Percentiles rank a stretch among this genome's conserved stretches.
phyloP scores from a whole-genome alignment of 2,888 invertebrate genomes.

The Drosophila suboccidentalis region DNA sequence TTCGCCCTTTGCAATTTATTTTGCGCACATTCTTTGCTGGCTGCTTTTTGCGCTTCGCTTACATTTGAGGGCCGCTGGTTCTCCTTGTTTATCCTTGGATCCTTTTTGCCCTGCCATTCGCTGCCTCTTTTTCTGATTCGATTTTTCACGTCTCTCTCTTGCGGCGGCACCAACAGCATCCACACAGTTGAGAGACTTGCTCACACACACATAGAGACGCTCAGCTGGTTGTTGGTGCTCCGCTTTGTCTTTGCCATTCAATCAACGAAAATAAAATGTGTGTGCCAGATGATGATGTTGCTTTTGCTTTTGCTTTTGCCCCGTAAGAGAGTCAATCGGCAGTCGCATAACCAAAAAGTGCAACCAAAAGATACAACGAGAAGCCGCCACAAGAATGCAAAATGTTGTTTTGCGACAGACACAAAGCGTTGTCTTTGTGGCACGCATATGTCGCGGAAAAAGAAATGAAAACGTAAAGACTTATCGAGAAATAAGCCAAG shows the following conservation, averaged over 20 bases:
- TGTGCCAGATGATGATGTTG: conserved; percentile 48
- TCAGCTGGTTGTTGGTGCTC: conserved; percentile 66
- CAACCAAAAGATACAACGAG: conserved; percentile 30
- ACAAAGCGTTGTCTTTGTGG: conserved; percentile 55
- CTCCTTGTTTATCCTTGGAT: conserved; percentile 73
- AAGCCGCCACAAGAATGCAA: conserved; percentile 35
- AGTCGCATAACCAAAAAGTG: conserved; percentile 49
- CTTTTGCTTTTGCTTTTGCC: neutral
- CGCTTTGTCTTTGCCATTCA: conserved; percentile 54
- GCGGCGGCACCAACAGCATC: conserved; percentile 52
- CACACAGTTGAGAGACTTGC: conserved; percentile 21
- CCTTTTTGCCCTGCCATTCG: conserved; percentile 64
- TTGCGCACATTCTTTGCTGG: conserved; percentile 65
- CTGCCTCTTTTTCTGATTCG: conserved; percentile 73
- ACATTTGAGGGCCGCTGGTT: conserved; percentile 47
- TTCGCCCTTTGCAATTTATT: conserved; percentile 49
- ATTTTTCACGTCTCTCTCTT: conserved; percentile 63
- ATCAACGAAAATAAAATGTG: conserved; percentile 68
- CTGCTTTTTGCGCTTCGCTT: conserved; percentile 46
- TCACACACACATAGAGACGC: conserved; percentile 40
- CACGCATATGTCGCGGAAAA: conserved; percentile 24
- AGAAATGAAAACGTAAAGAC: conserved; percentile 40
- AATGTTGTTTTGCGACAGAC: conserved; percentile 29
- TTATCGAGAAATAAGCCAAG: conserved; percentile 44
- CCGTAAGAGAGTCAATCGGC: conserved; percentile 10